A percentile compares a stretch with the other conserved stretches of the same genome.
These are phyloP conservation scores for Indicator maculatus DNA, from an alignment of 2,113 vertebrate genomes.

Conservation along the genomic window DNA sequence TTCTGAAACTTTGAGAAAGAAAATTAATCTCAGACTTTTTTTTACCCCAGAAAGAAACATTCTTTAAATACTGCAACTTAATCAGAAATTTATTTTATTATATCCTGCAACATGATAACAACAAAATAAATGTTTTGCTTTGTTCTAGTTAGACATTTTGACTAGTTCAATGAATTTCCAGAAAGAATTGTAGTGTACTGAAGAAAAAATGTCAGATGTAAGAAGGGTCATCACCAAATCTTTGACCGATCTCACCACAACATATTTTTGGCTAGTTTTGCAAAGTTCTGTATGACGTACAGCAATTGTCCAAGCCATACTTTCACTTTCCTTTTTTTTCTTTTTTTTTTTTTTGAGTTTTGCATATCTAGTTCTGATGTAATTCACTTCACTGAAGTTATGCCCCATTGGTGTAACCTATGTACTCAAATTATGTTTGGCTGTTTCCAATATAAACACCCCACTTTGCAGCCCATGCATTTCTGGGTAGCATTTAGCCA, in stretches of 20 bases:
- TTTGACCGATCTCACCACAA: background rate
- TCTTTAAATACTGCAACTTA: background rate
- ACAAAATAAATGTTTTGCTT: background rate
- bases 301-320: background rate
- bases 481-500: background rate
- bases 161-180: background rate
- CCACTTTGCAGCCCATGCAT: background rate
- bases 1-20: background rate
- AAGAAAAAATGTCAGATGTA: background rate
- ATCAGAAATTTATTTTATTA: background rate
- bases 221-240: background rate
- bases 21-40: background rate
- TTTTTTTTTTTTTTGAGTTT: background rate
- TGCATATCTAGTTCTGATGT: conserved; percentile 39
- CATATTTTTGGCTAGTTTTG: background rate
- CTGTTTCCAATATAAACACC: conserved; percentile 27
- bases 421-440: conserved; percentile 9
- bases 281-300: background rate
- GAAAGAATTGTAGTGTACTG: background rate
- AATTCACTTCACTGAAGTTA: conserved; percentile 22
- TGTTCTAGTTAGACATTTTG: background rate
- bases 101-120: background rate
- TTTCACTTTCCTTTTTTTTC: background rate
- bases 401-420: background rate
- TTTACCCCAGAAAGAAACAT: background rate